Evolutionary conservation across 2,888 invertebrate genomes (phyloP).

Genomic region (Aphidoletes aphidimyza): DNA sequence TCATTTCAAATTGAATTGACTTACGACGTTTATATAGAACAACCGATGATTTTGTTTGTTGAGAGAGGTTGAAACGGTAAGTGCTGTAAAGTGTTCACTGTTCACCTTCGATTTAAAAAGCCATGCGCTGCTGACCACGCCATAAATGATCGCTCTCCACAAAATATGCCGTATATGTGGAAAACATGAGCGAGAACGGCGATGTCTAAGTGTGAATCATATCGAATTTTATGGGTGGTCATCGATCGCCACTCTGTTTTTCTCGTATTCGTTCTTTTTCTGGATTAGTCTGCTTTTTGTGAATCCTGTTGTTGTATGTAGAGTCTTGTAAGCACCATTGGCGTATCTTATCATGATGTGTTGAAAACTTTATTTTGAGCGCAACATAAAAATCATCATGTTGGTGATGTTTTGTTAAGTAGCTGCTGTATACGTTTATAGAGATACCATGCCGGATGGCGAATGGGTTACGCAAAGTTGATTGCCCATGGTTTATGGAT

Average conservation of each 20-base stretch:
- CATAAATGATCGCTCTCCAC: neutral
- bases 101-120: constrained; percentile 1
- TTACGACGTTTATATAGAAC: constrained; percentile 43
- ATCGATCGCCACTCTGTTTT: constrained; percentile 33
- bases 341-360: constrained; percentile 50
- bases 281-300: neutral
- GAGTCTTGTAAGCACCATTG: neutral
- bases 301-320: neutral
- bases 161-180: neutral
- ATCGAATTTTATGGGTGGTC: constrained; percentile 54
- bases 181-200: neutral
- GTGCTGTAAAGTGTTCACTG: constrained; percentile 52
- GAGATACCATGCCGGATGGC: neutral
- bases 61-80: neutral
- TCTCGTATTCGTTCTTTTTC: constrained; percentile 3
- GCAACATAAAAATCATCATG: constrained; percentile 53
- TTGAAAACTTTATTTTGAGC: constrained; percentile 53
- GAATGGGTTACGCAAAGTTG: neutral
- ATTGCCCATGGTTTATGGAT: constrained; percentile 35
- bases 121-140: neutral
- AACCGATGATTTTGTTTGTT: neutral
- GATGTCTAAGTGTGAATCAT: constrained; percentile 47
- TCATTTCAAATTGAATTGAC: constrained; percentile 53
- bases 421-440: neutral
- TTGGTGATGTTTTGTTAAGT: constrained; percentile 38